These are phyloP conservation scores for Distichodus sexfasciatus DNA, from an alignment of 2,797 vertebrate species.

Conservation along the genomic window DNA sequence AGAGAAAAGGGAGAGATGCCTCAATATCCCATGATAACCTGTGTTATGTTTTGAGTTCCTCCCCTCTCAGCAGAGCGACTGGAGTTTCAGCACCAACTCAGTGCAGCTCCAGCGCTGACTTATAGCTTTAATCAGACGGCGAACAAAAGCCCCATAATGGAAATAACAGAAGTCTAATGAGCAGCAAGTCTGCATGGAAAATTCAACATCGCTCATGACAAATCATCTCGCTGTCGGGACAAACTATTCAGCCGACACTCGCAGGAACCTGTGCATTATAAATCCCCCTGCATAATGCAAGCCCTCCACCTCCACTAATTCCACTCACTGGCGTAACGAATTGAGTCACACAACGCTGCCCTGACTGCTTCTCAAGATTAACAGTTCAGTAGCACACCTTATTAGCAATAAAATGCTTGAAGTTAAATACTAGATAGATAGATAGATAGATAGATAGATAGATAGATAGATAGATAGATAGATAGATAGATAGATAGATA, in stretches of 20 bases:
- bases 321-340: no score
- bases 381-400: no score
- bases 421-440: no score
- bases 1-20: no score
- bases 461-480: no score
- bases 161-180: slow-evolving; percentile 37
- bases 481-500: no score
- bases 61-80: neutral
- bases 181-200: slow-evolving; percentile 12
- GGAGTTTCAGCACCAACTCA: slow-evolving; percentile 5
- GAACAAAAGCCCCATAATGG: slow-evolving; percentile 27
- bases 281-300: slow-evolving; percentile 21
- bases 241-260: slow-evolving; percentile 6
- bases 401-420: no score
- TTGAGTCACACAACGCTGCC: no score
- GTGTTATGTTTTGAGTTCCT: no score
- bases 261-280: slow-evolving; percentile 33
- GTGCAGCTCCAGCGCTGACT: slow-evolving; percentile 1
- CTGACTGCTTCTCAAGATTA: no score
- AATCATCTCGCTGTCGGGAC: slow-evolving; percentile 1
- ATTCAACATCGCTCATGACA: slow-evolving; percentile 35
- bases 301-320: neutral
- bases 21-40: no score
- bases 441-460: no score
- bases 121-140: slow-evolving; percentile 34